Percentiles rank a stretch among this genome's conserved stretches.
These are phyloP conservation scores for Odontothrips loti DNA, from an alignment of 2,888 invertebrate species.

Conservation along the genomic window DNA sequence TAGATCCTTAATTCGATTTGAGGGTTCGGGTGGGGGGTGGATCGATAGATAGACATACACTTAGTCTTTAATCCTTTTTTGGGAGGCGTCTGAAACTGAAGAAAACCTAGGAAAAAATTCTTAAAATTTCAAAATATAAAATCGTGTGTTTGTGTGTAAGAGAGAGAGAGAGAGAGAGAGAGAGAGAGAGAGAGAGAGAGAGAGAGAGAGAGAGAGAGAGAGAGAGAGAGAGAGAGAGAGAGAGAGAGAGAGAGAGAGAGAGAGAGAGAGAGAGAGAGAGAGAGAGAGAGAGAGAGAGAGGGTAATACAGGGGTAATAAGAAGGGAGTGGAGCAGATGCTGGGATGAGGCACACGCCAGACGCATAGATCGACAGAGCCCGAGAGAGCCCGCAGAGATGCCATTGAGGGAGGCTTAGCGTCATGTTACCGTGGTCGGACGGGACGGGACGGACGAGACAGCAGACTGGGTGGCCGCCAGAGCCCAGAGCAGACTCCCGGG, in stretches of 20 bases:
- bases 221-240: conserved; percentile 32
- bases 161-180: conserved; percentile 19
- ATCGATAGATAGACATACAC: background rate
- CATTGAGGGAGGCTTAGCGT: background rate
- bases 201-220: conserved; percentile 29
- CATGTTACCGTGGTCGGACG: background rate
- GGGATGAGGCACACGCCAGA: background rate
- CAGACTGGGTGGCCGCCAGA: background rate
- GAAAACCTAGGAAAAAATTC: no score
- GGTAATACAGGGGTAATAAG: conserved; percentile 4
- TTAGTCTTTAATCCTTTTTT: background rate
- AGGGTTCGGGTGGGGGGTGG: background rate
- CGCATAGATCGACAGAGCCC: background rate
- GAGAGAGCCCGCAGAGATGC: background rate
- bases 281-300: conserved; percentile 5
- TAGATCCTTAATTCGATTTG: no score
- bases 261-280: conserved; percentile 24
- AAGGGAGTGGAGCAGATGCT: background rate
- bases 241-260: conserved; percentile 31
- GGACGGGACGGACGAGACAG: background rate
- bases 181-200: conserved; percentile 27
- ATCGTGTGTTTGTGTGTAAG: background rate
- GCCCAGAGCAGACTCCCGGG: no score
- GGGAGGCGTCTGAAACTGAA: no score
- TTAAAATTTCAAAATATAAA: background rate